These are phyloP conservation scores for Meloidogyne chitwoodi DNA, from an alignment of 1,140 invertebrate species.

Conservation along the genomic window DNA sequence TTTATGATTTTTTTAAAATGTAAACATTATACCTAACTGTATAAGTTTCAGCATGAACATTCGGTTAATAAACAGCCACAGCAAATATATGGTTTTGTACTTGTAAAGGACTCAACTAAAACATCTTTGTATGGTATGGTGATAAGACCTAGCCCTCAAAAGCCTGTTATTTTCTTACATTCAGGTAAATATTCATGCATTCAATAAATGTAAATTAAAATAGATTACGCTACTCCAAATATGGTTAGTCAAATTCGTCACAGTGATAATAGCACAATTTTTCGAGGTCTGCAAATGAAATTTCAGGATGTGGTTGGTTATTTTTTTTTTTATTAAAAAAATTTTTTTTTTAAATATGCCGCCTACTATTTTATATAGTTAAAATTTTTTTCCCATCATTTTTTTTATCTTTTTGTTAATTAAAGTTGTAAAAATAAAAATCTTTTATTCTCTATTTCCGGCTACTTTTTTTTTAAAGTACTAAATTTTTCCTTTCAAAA, in stretches of 20 bases:
- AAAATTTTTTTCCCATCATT: too few relatives aligned
- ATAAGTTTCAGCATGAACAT: not conserved
- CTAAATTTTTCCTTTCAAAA: too few relatives aligned
- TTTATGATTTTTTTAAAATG: not conserved
- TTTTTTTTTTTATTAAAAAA: too few relatives aligned
- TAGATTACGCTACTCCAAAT: conserved; percentile 36
- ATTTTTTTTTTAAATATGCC: too few relatives aligned
- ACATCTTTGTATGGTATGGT: not conserved
- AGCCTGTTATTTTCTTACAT: conserved; percentile 25
- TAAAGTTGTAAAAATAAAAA: too few relatives aligned
- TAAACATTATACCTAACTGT: not conserved
- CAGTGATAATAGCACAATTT: not conserved
- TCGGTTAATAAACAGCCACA: conserved; percentile 8
- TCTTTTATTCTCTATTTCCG: too few relatives aligned
- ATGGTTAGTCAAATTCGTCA: conserved; percentile 4
- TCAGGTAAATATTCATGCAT: conserved; percentile 14
- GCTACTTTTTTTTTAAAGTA: too few relatives aligned
- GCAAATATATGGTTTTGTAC: conserved; percentile 35
- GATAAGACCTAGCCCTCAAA: not conserved
- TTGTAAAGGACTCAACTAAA: conserved; percentile 18
- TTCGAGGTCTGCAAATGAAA: conserved; percentile 14
- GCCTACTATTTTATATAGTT: too few relatives aligned
- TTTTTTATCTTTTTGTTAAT: too few relatives aligned
- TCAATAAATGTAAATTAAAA: not conserved
- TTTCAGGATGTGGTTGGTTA: not conserved